These are phyloP conservation scores for Oreotrochilus melanogaster DNA, from an alignment of 2,113 vertebrate species.

Conservation along the genomic window DNA sequence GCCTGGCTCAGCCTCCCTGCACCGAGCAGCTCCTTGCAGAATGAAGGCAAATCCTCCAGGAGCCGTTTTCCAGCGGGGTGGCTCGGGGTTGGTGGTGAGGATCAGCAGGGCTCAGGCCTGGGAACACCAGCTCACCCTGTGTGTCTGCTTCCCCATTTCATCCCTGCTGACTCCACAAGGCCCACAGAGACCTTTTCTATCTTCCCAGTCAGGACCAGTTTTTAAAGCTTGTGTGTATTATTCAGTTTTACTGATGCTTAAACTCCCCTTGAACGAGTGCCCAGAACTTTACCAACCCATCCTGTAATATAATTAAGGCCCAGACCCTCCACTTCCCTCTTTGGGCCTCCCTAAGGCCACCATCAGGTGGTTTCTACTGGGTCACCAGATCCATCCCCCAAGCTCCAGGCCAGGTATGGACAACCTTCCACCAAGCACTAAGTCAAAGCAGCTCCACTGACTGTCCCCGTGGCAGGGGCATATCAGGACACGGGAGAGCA, in stretches of 20 bases:
- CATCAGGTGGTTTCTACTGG: fast-evolving
- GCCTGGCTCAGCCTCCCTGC: fast-evolving
- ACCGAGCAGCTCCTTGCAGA: fast-evolving
- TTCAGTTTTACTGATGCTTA: not conserved
- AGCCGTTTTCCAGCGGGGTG: fast-evolving
- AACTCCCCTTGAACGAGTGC: not conserved
- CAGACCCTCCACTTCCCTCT: not conserved
- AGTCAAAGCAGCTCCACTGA: fast-evolving
- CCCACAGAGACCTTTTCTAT: fast-evolving
- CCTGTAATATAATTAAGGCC: fast-evolving
- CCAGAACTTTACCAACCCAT: fast-evolving
- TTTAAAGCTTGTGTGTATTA: fast-evolving
- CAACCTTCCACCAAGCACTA: fast-evolving
- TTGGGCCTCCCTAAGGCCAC: fast-evolving
- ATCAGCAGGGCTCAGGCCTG: not conserved
- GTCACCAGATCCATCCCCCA: not conserved
- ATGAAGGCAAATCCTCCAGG: fast-evolving
- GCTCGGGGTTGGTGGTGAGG: fast-evolving
- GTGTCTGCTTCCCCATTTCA: not conserved
- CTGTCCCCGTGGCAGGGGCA: fast-evolving
- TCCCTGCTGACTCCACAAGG: not conserved
- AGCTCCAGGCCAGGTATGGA: fast-evolving
- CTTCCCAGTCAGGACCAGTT: not conserved
- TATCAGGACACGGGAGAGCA: fast-evolving
- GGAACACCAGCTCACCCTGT: fast-evolving